phyloP scores from a whole-genome alignment of 35 echinoderm and acorn worm species.

The Strongylocentrotus purpuratus region DNA sequence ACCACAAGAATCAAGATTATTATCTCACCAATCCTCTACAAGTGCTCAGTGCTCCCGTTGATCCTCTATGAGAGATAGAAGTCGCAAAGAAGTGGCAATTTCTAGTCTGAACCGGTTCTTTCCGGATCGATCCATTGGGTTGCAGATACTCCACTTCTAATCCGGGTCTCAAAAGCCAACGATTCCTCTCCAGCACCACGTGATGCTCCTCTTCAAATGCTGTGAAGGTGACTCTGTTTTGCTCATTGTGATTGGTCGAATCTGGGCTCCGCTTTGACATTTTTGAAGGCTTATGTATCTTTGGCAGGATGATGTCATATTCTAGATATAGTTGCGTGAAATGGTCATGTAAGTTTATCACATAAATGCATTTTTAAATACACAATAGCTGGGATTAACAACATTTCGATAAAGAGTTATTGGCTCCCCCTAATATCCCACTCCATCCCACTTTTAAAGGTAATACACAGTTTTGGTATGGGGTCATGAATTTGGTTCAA shows the following conservation, averaged over 20 bases:
- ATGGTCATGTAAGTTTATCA: too few relatives aligned
- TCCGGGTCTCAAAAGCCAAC: not conserved
- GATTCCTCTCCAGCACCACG: not conserved
- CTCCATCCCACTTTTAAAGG: too few relatives aligned
- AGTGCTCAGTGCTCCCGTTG: not conserved
- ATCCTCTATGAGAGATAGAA: not conserved
- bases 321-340: not conserved
- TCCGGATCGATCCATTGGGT: not conserved
- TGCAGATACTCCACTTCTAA: slow-evolving; percentile 28
- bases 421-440: too few relatives aligned
- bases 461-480: too few relatives aligned
- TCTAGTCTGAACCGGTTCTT: not conserved
- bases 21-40: slow-evolving; percentile 22
- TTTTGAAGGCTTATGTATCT: not conserved
- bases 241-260: not conserved
- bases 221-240: not conserved
- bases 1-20: not conserved
- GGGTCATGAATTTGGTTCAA: too few relatives aligned
- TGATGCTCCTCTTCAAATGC: slow-evolving; percentile 22
- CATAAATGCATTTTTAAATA: too few relatives aligned
- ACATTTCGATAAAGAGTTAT: too few relatives aligned
- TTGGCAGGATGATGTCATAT: slow-evolving; percentile 39
- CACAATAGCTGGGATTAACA: too few relatives aligned
- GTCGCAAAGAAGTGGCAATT: not conserved
- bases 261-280: slow-evolving; percentile 5